These are phyloP conservation scores for Pentamera pediparva DNA, from an alignment of 53 echinoderm and acorn worm species.

Conservation along the genomic window DNA sequence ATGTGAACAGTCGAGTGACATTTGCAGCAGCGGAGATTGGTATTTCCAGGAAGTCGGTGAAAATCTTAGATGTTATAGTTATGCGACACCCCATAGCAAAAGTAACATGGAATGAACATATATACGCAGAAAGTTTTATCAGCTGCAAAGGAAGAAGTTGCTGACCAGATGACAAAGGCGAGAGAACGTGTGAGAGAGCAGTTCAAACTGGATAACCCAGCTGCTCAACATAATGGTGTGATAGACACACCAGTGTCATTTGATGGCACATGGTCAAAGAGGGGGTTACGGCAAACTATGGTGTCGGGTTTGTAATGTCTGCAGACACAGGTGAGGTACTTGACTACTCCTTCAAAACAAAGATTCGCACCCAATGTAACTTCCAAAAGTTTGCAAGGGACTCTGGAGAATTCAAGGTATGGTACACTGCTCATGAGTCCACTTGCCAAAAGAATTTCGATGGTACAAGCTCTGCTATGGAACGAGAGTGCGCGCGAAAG, in stretches of 20 bases:
- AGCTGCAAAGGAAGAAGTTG: not conserved
- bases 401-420: conserved; percentile 16
- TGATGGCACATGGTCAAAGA: conserved; percentile 41
- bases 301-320: conserved; percentile 37
- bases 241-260: conserved; percentile 32
- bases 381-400: conserved; percentile 3
- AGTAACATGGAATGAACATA: conserved; percentile 22
- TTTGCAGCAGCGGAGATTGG: conserved; percentile 11
- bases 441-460: not conserved
- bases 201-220: not conserved
- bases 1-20: not conserved
- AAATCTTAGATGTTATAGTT: not conserved
- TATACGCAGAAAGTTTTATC: not conserved
- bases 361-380: conserved; percentile 1
- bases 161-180: not conserved
- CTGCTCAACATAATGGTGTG: not conserved
- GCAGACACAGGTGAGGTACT: conserved; percentile 42
- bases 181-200: conserved; percentile 5
- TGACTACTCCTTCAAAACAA: conserved; percentile 29
- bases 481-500: conserved; percentile 15
- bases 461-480: conserved; percentile 5
- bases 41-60: not conserved
- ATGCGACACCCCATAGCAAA: conserved; percentile 12
- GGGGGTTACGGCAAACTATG: conserved; percentile 39
- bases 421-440: not conserved